Evolutionary conservation across 37 sponge, comb jelly and placozoan genomes (phyloP).

Genomic region (Agelas oroides): DNA sequence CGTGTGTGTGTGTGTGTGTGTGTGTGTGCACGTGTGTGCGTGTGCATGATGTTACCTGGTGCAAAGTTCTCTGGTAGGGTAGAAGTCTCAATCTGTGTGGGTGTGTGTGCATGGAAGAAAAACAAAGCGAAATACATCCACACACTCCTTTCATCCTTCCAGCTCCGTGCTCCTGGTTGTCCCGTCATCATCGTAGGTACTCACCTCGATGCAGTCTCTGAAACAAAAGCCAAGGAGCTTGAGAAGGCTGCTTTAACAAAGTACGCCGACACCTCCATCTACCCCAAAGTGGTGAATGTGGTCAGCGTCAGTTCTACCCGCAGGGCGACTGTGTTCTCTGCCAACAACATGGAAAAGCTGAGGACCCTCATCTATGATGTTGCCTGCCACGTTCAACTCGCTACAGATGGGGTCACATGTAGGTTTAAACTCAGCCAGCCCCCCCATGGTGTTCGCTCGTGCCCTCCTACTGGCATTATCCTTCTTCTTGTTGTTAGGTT

Average conservation of each 20-base stretch:
- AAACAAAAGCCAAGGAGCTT: slow-evolving; percentile 22
- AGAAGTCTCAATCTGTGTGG: not conserved
- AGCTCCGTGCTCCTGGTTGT: slow-evolving; percentile 86
- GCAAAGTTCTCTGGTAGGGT: too few relatives aligned
- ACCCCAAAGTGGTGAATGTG: slow-evolving; percentile 48
- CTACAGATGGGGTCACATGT: slow-evolving; percentile 51
- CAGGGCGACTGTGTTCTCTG: not conserved
- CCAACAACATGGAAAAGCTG: slow-evolving; percentile 69
- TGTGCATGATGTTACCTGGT: too few relatives aligned
- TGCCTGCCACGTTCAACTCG: slow-evolving; percentile 74
- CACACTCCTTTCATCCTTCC: not conserved
- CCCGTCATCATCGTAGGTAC: slow-evolving; percentile 93
- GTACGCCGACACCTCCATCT: slow-evolving; percentile 31
- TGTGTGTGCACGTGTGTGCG: too few relatives aligned
- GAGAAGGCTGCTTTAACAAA: slow-evolving; percentile 1
- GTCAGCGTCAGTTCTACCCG: slow-evolving; percentile 37
- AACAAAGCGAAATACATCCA: too few relatives aligned
- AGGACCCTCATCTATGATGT: slow-evolving; percentile 57
- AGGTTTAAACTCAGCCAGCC: too few relatives aligned
- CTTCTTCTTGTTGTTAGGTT: too few relatives aligned
- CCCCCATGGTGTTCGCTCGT: not conserved
- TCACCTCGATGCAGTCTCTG: slow-evolving; percentile 72
- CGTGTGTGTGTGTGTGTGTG: too few relatives aligned
- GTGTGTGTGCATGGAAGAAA: too few relatives aligned
- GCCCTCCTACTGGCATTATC: not conserved